phyloP scores from a whole-genome alignment of 2,113 vertebrate genomes.

The Emberiza fucata region DNA sequence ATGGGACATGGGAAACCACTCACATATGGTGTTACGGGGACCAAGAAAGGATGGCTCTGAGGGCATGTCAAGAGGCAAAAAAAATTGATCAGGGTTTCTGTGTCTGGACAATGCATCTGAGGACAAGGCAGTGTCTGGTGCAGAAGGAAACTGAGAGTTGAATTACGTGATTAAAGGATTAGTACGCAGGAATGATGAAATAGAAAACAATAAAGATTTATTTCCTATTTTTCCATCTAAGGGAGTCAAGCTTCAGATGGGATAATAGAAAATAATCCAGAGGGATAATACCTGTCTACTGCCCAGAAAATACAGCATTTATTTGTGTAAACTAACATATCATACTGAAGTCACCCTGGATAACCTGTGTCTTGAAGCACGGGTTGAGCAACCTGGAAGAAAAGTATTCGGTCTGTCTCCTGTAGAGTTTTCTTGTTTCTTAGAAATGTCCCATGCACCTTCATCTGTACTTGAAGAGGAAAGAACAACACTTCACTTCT shows the following conservation, averaged over 20 bases:
- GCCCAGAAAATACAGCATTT: neutral
- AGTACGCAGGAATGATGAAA: neutral
- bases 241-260: neutral
- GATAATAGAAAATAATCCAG: neutral
- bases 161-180: neutral
- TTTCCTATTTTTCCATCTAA: neutral
- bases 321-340: neutral
- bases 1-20: neutral
- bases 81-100: neutral
- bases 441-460: neutral
- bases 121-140: neutral
- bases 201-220: neutral
- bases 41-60: neutral
- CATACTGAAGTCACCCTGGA: neutral
- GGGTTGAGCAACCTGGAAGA: neutral
- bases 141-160: neutral
- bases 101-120: neutral
- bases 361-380: neutral
- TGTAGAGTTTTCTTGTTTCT: neutral
- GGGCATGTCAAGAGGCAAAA: neutral
- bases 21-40: neutral
- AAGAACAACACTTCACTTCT: neutral
- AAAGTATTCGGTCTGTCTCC: neutral
- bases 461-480: neutral
- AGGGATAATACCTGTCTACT: neutral